Percentiles rank a stretch among this genome's conserved stretches.
phyloP scores from a whole-genome alignment of 1,140 invertebrate genomes.

The Drosophila pruinosa region DNA sequence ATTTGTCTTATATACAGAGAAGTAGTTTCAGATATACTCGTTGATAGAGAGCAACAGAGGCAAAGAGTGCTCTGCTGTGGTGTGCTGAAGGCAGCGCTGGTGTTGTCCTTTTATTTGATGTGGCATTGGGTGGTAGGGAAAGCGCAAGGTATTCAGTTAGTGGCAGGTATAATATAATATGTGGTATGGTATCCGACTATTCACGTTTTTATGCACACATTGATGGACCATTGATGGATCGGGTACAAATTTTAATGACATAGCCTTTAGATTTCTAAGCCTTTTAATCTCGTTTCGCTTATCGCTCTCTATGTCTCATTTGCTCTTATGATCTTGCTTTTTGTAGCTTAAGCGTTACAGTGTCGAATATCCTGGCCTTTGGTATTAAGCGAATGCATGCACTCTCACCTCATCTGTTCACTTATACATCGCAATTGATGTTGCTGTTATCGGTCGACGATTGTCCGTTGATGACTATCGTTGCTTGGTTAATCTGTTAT shows the following conservation, averaged over 20 bases:
- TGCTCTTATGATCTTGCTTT: neutral
- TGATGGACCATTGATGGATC: too few relatives aligned
- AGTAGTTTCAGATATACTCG: neutral
- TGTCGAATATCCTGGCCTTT: conserved; percentile 71
- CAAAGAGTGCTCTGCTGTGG: neutral
- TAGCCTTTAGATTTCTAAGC: conserved; percentile 48
- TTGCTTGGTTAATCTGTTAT: neutral
- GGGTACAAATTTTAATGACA: conserved; percentile 71
- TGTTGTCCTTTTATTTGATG: too few relatives aligned
- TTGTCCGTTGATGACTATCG: neutral
- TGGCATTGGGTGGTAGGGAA: neutral
- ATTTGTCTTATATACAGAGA: conserved; percentile 72
- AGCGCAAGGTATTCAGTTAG: conserved; percentile 47
- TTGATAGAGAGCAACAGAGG: neutral
- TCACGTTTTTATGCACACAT: conserved; percentile 70
- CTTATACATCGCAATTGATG: conserved; percentile 24
- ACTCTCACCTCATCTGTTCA: conserved; percentile 8
- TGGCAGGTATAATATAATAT: conserved; percentile 57
- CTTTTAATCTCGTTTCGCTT: neutral
- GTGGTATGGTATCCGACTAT: conserved; percentile 45
- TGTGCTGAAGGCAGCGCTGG: neutral
- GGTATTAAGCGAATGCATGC: conserved; percentile 4
- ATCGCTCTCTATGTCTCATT: neutral
- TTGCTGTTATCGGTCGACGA: conserved; percentile 11
- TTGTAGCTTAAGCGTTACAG: conserved; percentile 55